Evolutionary conservation across 2,113 vertebrate genomes (phyloP).

Genomic region (Peromyscus polionotus): DNA sequence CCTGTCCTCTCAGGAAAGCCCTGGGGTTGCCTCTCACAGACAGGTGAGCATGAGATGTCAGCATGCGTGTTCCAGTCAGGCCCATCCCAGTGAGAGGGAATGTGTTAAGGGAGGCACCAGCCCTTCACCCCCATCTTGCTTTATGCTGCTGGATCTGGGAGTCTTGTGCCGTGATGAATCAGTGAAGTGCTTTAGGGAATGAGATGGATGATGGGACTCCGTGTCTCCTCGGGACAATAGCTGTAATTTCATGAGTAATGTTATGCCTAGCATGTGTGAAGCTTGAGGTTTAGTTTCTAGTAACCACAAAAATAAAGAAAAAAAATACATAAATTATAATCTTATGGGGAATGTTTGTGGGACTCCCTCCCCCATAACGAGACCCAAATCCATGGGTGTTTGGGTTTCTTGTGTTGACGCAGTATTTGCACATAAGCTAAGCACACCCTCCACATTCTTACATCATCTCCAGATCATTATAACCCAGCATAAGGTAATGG

Average conservation of each 20-base stretch:
- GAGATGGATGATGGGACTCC: neutral
- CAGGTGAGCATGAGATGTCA: neutral
- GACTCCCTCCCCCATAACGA: no score
- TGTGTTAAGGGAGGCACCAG: no score
- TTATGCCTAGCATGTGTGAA: neutral
- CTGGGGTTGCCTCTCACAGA: neutral
- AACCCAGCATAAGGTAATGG: neutral
- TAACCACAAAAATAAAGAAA: no score
- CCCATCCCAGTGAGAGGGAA: neutral
- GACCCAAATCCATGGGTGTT: neutral
- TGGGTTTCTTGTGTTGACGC: neutral
- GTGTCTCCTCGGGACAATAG: neutral
- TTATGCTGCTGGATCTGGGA: neutral
- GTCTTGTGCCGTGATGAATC: neutral
- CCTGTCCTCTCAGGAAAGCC: neutral
- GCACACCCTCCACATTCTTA: no score
- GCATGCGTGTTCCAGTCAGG: fast-evolving
- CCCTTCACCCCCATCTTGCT: neutral
- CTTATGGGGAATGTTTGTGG: neutral
- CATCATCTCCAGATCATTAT: neutral
- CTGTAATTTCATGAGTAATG: neutral
- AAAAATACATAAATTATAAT: neutral
- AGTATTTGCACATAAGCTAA: neutral
- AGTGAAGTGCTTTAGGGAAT: neutral
- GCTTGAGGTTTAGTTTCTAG: neutral